Evolutionary conservation across 2,113 vertebrate genomes (phyloP), one percentile per base, ranked within the genome.

Genomic region (Pungitius pungitius): DNA sequence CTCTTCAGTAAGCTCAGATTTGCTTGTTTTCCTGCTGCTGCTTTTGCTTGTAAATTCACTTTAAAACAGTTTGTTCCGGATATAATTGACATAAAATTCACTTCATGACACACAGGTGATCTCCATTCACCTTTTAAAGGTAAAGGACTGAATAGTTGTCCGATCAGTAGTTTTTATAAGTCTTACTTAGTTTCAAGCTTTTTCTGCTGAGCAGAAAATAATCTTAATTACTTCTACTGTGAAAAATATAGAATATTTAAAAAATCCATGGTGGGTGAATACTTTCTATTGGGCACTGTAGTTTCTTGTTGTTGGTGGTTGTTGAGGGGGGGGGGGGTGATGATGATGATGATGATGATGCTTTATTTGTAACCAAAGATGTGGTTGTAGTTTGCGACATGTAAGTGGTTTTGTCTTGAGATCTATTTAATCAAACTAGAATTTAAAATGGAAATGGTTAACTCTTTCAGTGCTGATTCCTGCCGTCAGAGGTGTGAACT

Each of bases 281-380:
- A 67, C 71, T 79, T 89, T 80, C 40, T 77, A 3, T 35, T 18
- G 64, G 73, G 61, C 83, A 69, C 47, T 85, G 70, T 61, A 61
- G 5, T 75, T 81, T 80, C 15, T 73, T 68, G 74, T 83, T 71
- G 37, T 40, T 52, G 3, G 14, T 2, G 63, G 43, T 62, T 61
- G 57, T 35, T 35, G 68, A 39, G 35, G 59, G 26, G 30, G 2
- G 17, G 3, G 57, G 52, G 63, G 18, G 51, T 59, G 67, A 86
- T 85, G 89, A 2, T 7, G 3, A 35, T 35, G 33, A 7, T 6
- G 33, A 35, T 35, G 14, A 43, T 59, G 67, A 86, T 85, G 89
- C 88, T 89, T 89, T 89, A 88, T 90, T 91, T 88, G 81, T 90
- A 89, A 90, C 89, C 87, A 89, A 91, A 91, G 89, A 92, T 72